Base-by-base conservation (phyloP, 2,113 vertebrate species). In the Nothoprocta pentlandii region DNA sequence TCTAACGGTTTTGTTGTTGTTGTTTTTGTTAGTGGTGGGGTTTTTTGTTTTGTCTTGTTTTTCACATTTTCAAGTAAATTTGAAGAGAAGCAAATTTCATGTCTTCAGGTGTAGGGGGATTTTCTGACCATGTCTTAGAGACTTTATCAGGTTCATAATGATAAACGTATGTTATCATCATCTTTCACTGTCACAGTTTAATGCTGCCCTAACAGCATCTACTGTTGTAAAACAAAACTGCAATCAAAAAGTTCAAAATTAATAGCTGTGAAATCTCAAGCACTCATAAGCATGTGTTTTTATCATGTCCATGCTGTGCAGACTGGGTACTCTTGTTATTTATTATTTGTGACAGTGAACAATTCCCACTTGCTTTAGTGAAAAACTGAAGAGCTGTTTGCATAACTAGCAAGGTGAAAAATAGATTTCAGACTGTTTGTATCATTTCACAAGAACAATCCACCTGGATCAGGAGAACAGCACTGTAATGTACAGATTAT, bases 161-260 rank as follows among this genome's bases (percentile, higher is more conserved):
- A 95, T 79, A 96, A 97, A 97, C 83, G 76, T 26, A 51, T 84
- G 53, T 85, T 96, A 84, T 90, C 91, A 90, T 93, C 69, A 94
- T 92, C 39, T 91, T 88, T 89, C 59, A 74, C 82, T 94, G 92
- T 67, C 86, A 86, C 70, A 58, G 64, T 68, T 56, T 74, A 77
- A 39, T 58, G 73, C 70, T 96, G 96, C 82, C 97, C 85, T 94
- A 88, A 63, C 92, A 97, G 90, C 85, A 95, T 94, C 25, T 78
- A 28, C 87, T 96, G 81, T 92, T 94, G 94, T 96, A 95, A 97
- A 96, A 92, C 75, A 95, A 93, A 83, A 90, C 61, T 91, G 94
- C 63, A 95, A 95, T 97, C 90, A 97, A 82, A 96, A 96, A 95
- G 91, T 95, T 97, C 91, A 96, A 92, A 97, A 96, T 95, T 95